Evolutionary conservation across 30 jellyfish, hydroid and myxozoan genomes (phyloP).

Genomic region (Hydra vulgaris): DNA sequence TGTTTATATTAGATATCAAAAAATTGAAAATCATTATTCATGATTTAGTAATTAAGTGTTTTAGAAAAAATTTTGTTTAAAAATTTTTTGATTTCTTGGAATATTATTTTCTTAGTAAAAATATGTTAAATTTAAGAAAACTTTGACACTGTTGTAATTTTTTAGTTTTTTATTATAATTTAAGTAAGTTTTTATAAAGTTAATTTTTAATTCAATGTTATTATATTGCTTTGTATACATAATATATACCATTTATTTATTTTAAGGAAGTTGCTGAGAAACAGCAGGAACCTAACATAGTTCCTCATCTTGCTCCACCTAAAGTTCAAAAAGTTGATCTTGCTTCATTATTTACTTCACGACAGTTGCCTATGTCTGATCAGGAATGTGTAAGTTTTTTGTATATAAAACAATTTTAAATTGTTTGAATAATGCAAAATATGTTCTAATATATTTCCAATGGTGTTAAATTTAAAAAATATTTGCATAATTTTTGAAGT

Average conservation of each 20-base stretch:
- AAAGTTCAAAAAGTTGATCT: slow-evolving; percentile 93
- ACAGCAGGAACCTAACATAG: slow-evolving; percentile 19
- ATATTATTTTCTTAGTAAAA: too few species aligned
- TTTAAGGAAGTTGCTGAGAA: slow-evolving; percentile 26
- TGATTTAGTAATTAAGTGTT: too few species aligned
- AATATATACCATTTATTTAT: not conserved
- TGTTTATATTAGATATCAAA: too few species aligned
- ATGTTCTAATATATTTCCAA: not conserved
- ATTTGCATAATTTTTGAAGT: not conserved
- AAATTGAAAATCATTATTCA: too few species aligned
- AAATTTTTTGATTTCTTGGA: too few species aligned
- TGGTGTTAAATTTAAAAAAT: not conserved
- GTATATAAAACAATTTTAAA: too few species aligned
- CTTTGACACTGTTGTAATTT: too few species aligned
- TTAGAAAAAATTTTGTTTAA: too few species aligned
- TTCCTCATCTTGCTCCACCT: slow-evolving; percentile 89
- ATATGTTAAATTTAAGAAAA: too few species aligned
- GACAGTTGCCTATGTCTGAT: slow-evolving; percentile 93
- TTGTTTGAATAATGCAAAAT: not conserved
- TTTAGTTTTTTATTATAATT: too few species aligned
- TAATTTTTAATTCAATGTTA: too few species aligned
- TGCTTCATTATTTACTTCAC: slow-evolving; percentile 92
- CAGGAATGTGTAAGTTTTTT: slow-evolving; percentile 74
- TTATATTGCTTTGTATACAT: not conserved
- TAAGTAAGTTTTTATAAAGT: too few species aligned